Percentiles rank a stretch among this genome's conserved stretches.
Conservation (phyloP, 2,797 vertebrate genomes). For the Syndactyla subalaris region DNA sequence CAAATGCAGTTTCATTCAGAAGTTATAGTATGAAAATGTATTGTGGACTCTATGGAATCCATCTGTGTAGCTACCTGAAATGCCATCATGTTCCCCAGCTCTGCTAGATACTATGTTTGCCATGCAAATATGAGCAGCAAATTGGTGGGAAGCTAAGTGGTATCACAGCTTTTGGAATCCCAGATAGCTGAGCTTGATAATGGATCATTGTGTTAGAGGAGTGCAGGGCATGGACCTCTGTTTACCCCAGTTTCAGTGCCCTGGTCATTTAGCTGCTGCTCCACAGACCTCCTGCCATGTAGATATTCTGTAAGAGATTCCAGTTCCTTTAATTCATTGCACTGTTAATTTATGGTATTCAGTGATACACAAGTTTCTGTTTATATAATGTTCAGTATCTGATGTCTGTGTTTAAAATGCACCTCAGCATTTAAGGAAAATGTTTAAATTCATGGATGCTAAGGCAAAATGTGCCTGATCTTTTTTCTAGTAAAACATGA, state of each 20-base stretch:
- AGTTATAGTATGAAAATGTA: neutral
- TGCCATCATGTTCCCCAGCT: neutral
- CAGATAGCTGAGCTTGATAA: neutral
- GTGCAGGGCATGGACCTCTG: neutral
- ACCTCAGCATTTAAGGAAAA: neutral
- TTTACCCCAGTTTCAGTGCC: neutral
- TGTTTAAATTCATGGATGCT: neutral
- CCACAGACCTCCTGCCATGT: neutral
- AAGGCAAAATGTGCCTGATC: conserved; percentile 17
- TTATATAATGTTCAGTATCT: neutral
- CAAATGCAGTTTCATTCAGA: neutral
- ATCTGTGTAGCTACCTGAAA: neutral
- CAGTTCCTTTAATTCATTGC: neutral
- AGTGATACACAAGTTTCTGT: neutral
- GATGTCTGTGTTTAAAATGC: neutral
- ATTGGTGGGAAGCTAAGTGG: neutral
- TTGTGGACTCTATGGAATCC: neutral
- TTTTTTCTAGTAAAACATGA: neutral
- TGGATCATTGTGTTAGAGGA: neutral
- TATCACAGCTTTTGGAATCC: neutral
- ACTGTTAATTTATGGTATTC: neutral
- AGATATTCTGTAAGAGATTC: neutral
- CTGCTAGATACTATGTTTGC: conserved; percentile 15
- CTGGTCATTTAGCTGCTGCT: neutral
- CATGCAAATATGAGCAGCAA: neutral